Percentiles rank a stretch among this genome's conserved stretches.
These are phyloP conservation scores for Linurgus olivaceus DNA, from an alignment of 2,797 vertebrate species.

Conservation along the genomic window DNA sequence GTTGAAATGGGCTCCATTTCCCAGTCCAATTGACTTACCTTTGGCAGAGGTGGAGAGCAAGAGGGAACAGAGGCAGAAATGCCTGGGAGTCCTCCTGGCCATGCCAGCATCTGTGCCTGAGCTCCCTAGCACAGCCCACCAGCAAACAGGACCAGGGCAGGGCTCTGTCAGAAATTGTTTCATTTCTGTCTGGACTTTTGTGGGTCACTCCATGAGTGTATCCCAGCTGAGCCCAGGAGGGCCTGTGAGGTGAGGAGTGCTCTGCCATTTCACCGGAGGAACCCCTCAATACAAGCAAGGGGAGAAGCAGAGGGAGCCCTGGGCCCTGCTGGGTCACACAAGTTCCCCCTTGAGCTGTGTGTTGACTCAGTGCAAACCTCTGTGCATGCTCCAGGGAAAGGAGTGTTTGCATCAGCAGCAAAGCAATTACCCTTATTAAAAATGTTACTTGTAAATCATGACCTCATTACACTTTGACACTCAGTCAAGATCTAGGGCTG, in stretches of 20 bases:
- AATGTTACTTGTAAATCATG: neutral
- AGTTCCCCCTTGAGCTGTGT: neutral
- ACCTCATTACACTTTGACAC: neutral
- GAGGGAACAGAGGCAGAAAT: neutral
- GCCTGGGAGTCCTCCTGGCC: neutral
- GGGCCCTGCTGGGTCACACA: neutral
- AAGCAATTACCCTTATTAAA: slow-evolving; percentile 26
- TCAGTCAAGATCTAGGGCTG: neutral
- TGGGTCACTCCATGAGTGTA: neutral
- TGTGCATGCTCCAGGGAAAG: neutral
- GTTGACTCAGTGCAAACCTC: neutral
- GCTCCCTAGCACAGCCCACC: neutral
- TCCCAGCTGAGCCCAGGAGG: neutral
- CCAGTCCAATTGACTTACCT: neutral
- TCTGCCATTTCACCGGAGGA: neutral
- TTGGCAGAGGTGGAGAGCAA: neutral
- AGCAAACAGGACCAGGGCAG: neutral
- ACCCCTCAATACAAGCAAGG: rapidly evolving
- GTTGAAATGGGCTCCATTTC: neutral
- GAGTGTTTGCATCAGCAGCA: slow-evolving; percentile 1
- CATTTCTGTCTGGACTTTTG: neutral
- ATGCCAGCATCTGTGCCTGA: neutral
- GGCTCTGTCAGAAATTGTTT: neutral
- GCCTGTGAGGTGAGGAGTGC: neutral
- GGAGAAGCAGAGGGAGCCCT: neutral